Conservation (phyloP, 2,797 vertebrate genomes). For the Euthynnus affinis region DNA sequence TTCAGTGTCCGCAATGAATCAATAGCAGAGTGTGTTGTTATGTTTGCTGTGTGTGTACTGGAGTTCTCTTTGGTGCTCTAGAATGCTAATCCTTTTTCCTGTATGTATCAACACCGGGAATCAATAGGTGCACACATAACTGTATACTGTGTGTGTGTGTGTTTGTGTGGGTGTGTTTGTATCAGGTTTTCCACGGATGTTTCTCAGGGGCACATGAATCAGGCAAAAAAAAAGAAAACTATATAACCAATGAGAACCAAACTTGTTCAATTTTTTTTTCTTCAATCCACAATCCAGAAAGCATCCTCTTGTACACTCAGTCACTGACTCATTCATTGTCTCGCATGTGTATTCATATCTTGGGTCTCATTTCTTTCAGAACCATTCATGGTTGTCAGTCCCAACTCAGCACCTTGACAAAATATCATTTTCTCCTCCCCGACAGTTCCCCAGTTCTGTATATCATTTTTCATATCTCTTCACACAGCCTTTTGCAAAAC, state of each 20-base stretch:
- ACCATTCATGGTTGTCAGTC: conserved; percentile 22
- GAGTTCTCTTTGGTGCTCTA: conserved; percentile 16
- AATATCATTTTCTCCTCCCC: conserved; percentile 10
- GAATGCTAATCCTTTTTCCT: conserved; percentile 52
- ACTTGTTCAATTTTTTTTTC: not conserved
- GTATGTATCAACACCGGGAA: conserved; percentile 44
- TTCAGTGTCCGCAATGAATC: conserved; percentile 43
- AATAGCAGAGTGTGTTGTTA: conserved; percentile 26
- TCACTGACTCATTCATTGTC: conserved; percentile 5
- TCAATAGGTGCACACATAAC: conserved; percentile 34
- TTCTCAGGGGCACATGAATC: conserved; percentile 24
- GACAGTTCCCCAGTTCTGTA: not conserved
- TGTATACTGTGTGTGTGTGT: not conserved
- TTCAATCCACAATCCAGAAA: not conserved
- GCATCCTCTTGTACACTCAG: no score
- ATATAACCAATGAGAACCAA: not conserved
- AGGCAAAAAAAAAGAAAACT: not conserved
- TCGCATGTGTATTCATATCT: not conserved
- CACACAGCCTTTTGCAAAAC: not conserved
- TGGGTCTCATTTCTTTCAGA: conserved; percentile 32
- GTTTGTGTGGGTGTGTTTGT: not conserved
- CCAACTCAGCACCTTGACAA: conserved; percentile 21
- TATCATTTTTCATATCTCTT: conserved; percentile 7
- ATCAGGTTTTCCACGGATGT: not conserved
- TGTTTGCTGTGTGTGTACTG: conserved; percentile 13